Percentiles rank a stretch among this genome's conserved stretches.
These are phyloP conservation scores for Tetramorium bicarinatum DNA, from an alignment of 2,888 invertebrate species.

Conservation along the genomic window DNA sequence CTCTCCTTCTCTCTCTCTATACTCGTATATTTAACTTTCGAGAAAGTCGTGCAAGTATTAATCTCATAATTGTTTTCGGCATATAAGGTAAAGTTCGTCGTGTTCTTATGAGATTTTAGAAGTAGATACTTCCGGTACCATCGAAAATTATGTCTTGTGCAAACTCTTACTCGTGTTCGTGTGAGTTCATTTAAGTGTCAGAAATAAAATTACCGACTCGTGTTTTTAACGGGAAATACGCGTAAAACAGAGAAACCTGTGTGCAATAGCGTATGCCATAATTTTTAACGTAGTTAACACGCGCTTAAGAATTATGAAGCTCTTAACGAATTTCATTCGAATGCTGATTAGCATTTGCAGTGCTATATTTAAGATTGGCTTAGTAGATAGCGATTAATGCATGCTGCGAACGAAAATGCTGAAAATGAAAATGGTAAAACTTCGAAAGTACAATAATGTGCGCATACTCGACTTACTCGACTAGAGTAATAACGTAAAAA, in stretches of 20 bases:
- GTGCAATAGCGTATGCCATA: background rate
- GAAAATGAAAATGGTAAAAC: constrained; percentile 7
- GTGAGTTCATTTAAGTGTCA: constrained; percentile 36
- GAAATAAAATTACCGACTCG: constrained; percentile 18
- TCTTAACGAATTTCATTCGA: background rate
- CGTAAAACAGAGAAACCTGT: background rate
- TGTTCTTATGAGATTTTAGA: constrained; percentile 53
- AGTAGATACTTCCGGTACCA: constrained; percentile 32
- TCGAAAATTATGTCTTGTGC: constrained; percentile 39
- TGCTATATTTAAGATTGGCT: constrained; percentile 25
- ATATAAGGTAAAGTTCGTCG: constrained; percentile 55
- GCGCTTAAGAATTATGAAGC: background rate
- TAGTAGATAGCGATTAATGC: constrained; percentile 34
- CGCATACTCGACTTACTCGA: constrained; percentile 35
- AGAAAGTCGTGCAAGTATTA: constrained; percentile 56
- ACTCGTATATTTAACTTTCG: constrained; percentile 71
- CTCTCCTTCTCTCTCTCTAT: constrained; percentile 67
- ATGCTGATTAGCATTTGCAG: background rate
- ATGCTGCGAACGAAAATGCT: background rate
- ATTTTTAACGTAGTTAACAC: constrained; percentile 14
- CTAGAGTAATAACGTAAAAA: constrained; percentile 47
- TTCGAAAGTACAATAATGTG: constrained; percentile 50
- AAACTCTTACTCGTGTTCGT: constrained; percentile 58
- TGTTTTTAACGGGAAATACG: constrained; percentile 11
- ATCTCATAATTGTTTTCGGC: constrained; percentile 62